Base-by-base conservation (phyloP, 53 echinoderm and acorn worm genomes). In the Apostichopus leukothele region DNA sequence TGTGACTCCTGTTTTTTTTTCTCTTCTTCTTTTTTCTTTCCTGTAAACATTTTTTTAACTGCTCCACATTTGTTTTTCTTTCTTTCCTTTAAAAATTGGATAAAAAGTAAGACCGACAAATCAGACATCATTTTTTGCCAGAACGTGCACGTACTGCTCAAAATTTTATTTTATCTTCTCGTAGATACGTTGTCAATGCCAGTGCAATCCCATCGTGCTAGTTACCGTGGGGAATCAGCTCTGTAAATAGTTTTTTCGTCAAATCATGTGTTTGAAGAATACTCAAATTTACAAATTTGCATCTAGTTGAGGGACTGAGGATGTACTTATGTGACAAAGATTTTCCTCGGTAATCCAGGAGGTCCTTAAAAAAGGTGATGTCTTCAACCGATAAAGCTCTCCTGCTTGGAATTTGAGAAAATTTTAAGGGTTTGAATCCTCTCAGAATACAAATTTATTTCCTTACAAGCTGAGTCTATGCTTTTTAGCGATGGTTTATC, bases 321-420 rank as follows among this genome's bases (percentile, higher is more conserved):
- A 71, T 71, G 81, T 21, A 81, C 59, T 81, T 81, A 81, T 54
- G 81, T 81, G 54, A 11, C 81, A 81, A 59, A 81, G 55, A 55
- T 20, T 81, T 81, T 59, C 54, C 54, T 81, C 18, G 55, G 59
- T 81, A 54, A 81, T 81, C 81, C 81, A 81, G 54, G 20, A 81
- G 54, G 81, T 81, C 81, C 81, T 81, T 57, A 54, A 18, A 20
- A 81, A 52, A 55, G 71, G 71, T 59, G 81, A 81, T 81, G 81
- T 81, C 20, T 59, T 81, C 7, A 50, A 21, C 55, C 55, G 81
- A 55, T 81, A 81, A 81, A 22, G 57, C 81, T 55, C 81, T 81
- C 59, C 59, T 71, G 71, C 71, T 71, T 71, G 71, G 71, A 71
- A 71, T 71, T 71, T 71, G 71, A 71, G 71, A 18, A 71, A 71